These are phyloP conservation scores for Tamandua tetradactyla DNA, from an alignment of 2,797 vertebrate genomes.

Conservation along the genomic window DNA sequence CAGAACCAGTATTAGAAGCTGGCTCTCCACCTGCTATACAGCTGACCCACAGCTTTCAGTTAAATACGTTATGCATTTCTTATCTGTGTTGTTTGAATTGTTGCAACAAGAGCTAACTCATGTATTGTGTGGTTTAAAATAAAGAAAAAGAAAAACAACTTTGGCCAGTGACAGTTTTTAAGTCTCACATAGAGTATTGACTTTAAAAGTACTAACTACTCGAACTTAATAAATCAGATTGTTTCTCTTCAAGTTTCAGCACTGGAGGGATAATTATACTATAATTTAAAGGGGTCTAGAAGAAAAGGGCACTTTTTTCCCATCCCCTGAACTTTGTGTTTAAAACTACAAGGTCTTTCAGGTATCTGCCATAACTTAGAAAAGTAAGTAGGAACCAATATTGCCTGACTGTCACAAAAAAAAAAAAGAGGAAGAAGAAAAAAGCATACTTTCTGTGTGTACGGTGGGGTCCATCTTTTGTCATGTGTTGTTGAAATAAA, in stretches of 20 bases:
- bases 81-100: background rate
- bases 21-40: too few species aligned
- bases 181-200: fast-evolving
- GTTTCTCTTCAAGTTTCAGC: background rate
- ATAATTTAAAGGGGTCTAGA: background rate
- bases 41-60: too few species aligned
- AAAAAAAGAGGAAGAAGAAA: too few species aligned
- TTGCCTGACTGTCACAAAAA: background rate
- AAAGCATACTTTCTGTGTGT: background rate
- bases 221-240: background rate
- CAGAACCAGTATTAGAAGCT: too few species aligned
- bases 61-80: too few species aligned
- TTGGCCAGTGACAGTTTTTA: too few species aligned
- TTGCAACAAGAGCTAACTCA: background rate
- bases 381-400: background rate
- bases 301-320: background rate
- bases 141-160: too few species aligned
- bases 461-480: background rate
- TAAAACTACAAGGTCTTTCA: background rate
- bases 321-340: background rate
- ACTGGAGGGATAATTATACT: background rate
- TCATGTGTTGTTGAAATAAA: background rate
- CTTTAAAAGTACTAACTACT: background rate
- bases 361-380: background rate
- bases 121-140: background rate